A percentile compares a stretch with the other conserved stretches of the same genome.
phyloP scores from a whole-genome alignment of 2,888 invertebrate species.

The Syritta pipiens region DNA sequence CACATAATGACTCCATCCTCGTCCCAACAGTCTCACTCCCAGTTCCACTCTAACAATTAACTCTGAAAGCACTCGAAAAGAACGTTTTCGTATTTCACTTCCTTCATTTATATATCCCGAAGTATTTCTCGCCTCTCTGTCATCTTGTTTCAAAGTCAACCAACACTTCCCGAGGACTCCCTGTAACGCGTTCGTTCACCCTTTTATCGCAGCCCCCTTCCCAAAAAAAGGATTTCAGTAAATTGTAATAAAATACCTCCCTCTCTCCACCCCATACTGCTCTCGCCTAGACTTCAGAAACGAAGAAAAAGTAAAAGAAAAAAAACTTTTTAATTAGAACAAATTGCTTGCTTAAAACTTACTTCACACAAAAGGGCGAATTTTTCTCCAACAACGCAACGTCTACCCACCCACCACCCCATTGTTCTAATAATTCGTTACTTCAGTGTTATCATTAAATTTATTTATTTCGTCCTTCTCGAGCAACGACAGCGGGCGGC shows the following conservation, averaged over 20 bases:
- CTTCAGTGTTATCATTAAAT: constrained; percentile 20
- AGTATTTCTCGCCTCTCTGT: background rate
- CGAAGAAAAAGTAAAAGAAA: background rate
- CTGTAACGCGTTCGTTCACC: background rate
- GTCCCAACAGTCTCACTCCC: background rate
- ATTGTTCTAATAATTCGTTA: background rate
- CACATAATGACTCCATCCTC: background rate
- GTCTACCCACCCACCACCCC: background rate
- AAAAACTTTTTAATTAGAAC: constrained; percentile 57
- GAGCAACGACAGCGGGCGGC: background rate
- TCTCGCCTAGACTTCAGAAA: too few relatives aligned
- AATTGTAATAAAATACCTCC: constrained; percentile 15
- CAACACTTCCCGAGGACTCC: background rate
- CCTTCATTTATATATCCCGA: background rate
- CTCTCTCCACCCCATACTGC: constrained; percentile 4
- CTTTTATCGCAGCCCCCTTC: background rate
- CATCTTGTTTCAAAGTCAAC: background rate
- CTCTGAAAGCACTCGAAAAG: background rate
- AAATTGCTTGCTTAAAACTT: constrained; percentile 55
- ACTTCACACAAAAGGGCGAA: background rate
- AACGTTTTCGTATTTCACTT: background rate
- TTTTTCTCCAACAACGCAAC: background rate
- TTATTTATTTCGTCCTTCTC: background rate
- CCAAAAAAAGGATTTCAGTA: background rate
- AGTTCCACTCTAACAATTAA: background rate